Evolutionary conservation across 2,888 invertebrate genomes (phyloP).

Genomic region (Eupithecia subfuscata): DNA sequence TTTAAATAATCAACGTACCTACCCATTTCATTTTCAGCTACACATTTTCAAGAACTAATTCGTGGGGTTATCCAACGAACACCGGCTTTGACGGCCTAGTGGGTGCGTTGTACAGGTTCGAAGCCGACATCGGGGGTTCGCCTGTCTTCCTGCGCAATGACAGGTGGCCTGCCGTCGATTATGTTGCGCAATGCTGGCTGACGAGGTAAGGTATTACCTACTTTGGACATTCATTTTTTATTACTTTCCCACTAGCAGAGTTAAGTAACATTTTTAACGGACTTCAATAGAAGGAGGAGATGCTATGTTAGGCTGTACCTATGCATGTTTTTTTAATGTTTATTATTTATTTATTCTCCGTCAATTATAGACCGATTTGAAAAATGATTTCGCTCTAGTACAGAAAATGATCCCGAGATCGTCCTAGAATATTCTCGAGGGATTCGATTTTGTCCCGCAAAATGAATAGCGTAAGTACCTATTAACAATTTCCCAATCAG

Average conservation of each 20-base stretch:
- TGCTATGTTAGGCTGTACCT: no score
- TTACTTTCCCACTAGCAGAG: background rate
- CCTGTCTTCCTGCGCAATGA: constrained; percentile 87
- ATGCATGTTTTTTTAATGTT: no score
- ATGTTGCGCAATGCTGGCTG: constrained; percentile 85
- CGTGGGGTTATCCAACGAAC: constrained; percentile 86
- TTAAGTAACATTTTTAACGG: background rate
- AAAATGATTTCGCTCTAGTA: no score
- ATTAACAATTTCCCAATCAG: no score
- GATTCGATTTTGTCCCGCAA: no score
- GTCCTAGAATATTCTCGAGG: no score
- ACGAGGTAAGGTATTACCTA: constrained; percentile 71
- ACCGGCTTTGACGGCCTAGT: constrained; percentile 88
- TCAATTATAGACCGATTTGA: no score
- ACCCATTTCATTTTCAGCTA: constrained; percentile 61
- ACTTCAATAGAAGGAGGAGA: no score
- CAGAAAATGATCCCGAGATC: no score
- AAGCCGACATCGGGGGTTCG: constrained; percentile 87
- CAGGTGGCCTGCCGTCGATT: constrained; percentile 83
- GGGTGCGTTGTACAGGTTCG: constrained; percentile 81
- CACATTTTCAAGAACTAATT: constrained; percentile 74
- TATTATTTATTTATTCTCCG: no score
- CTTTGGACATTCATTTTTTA: background rate
- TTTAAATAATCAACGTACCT: background rate
- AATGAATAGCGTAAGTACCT: no score